These are phyloP conservation scores for Mythimna lalbum DNA, from an alignment of 2,888 invertebrate genomes.

Conservation along the genomic window DNA sequence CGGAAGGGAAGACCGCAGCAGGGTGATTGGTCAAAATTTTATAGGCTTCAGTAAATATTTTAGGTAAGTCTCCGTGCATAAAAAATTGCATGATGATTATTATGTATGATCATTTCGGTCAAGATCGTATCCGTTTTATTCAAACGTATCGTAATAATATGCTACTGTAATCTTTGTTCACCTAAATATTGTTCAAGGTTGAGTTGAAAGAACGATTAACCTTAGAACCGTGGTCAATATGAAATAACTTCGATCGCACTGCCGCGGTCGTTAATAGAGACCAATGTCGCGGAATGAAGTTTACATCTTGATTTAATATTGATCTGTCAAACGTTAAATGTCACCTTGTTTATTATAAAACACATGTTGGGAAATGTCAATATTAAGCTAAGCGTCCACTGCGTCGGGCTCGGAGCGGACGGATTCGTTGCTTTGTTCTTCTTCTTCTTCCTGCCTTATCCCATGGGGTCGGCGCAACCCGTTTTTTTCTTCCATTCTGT, in stretches of 20 bases:
- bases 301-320: slow-evolving; percentile 30
- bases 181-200: slow-evolving; percentile 55
- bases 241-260: slow-evolving; percentile 29
- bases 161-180: slow-evolving; percentile 56
- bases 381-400: too few species aligned
- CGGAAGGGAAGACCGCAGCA: too few species aligned
- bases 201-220: slow-evolving; percentile 53
- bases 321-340: slow-evolving; percentile 15
- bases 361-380: slow-evolving; percentile 4
- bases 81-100: slow-evolving; percentile 57
- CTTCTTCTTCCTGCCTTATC: too few species aligned
- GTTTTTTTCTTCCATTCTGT: too few species aligned
- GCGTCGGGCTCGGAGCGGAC: too few species aligned
- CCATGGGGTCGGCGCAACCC: too few species aligned
- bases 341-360: slow-evolving; percentile 8
- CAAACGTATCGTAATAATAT: slow-evolving; percentile 51
- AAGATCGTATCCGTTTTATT: slow-evolving; percentile 56
- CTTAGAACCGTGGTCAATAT: slow-evolving; percentile 48
- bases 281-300: slow-evolving; percentile 41
- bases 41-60: slow-evolving; percentile 9
- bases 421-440: too few species aligned
- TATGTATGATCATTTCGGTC: slow-evolving; percentile 55
- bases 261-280: slow-evolving; percentile 9
- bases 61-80: slow-evolving; percentile 24
- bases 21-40: too few species aligned